Percentiles rank a stretch among this genome's conserved stretches.
These are phyloP conservation scores for Hetaerina titia DNA, from an alignment of 2,888 invertebrate species.

Conservation along the genomic window DNA sequence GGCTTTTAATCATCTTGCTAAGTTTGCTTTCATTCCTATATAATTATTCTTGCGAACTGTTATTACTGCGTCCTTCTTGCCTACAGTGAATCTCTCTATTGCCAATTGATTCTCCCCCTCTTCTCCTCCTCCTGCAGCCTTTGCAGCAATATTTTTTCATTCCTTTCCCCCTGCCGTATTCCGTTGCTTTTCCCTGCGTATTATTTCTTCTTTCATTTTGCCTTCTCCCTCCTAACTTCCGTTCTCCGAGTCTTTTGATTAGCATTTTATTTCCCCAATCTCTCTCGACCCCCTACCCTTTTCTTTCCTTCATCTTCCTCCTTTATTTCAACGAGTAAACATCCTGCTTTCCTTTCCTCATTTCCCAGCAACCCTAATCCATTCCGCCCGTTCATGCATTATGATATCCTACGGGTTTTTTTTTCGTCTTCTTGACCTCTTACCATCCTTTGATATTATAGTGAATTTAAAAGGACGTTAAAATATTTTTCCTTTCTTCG, in stretches of 20 bases:
- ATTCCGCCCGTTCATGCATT: not conserved
- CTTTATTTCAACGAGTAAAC: conserved; percentile 19
- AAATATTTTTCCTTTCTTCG: not conserved
- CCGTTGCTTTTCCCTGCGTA: not conserved
- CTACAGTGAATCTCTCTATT: not conserved
- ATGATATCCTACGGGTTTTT: not conserved
- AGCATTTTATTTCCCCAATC: conserved; percentile 41
- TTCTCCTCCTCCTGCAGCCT: not conserved
- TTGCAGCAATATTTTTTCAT: not conserved
- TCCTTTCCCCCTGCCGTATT: not conserved
- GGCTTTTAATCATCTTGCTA: too few species aligned
- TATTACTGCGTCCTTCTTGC: not conserved
- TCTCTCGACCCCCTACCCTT: not conserved
- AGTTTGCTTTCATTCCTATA: too few species aligned
- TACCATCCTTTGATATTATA: not conserved
- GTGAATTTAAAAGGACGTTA: conserved; percentile 28
- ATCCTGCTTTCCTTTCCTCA: not conserved
- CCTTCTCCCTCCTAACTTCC: not conserved
- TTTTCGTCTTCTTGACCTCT: conserved; percentile 6
- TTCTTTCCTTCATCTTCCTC: conserved; percentile 10
- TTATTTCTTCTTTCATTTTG: not conserved
- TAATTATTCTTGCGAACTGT: too few species aligned
- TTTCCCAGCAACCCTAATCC: not conserved
- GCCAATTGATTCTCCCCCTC: not conserved
- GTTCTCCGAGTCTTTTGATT: not conserved